Base-by-base conservation (phyloP, 1,140 invertebrate species). In the Penaeus chinensis region DNA sequence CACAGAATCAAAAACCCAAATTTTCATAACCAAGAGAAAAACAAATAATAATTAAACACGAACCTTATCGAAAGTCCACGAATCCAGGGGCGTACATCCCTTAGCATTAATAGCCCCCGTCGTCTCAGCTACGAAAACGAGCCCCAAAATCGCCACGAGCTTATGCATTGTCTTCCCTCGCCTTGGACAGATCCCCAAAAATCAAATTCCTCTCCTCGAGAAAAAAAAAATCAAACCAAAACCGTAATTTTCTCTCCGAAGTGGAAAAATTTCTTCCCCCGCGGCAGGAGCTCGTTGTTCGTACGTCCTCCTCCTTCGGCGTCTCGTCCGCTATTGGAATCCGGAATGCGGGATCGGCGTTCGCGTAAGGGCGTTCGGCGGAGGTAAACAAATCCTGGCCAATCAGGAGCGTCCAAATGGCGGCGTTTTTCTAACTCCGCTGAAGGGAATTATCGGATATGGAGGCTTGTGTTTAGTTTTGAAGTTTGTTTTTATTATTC, bases 1-100 rank as follows among this genome's bases (percentile, higher is more conserved):
- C 32, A 32, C 32, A n/a, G 32, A 0, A 32, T 2, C 32, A 32
- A 32, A 32, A 32, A 32, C 0, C n/a, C n/a, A 32, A 8, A 32
- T 78, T 27, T 76, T 2, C 1, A 32, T 22, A 76, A 76, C 32
- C 27, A 42, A 78, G 76, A 47, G 42, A 22, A 42, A 47, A 47
- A n/a, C 11, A 54, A 24, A 54, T 37, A 22, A 5, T 18, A 20
- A 79, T 16, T 60, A 37, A 18, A 2, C 11, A 42, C 60, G 78
- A 85, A 91, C 91, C 91, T 91, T 91, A 80, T 91, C 91, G 60
- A 91, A 91, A 19, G 91, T 91, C 87, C 90, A 91, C 27, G 90
- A 85, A 79, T 91, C 91, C 18, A 91, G 84, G 18, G 91, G 89
- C 0, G 91, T 89, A 19, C 88, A 85, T 32, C 91, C 91, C 74